Percentiles rank a stretch among this genome's conserved stretches.
Evolutionary conservation across 2,797 vertebrate species (phyloP).

Genomic region (Pachyuromys duprasi): DNA sequence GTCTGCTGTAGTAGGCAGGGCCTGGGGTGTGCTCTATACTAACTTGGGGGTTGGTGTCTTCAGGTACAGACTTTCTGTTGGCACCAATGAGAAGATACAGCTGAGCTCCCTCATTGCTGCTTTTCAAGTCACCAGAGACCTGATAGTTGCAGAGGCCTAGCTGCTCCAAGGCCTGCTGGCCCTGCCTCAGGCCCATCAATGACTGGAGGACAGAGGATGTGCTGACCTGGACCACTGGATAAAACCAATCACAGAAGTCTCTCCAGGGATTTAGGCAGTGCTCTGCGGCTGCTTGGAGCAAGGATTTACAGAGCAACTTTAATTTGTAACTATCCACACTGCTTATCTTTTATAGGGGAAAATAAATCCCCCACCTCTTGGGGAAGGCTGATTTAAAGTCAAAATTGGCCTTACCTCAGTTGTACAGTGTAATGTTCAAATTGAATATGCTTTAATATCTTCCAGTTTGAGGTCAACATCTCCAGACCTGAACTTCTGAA

Average conservation of each 20-base stretch:
- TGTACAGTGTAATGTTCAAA: neutral
- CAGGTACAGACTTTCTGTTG: conserved; percentile 94
- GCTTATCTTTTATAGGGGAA: neutral
- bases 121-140: conserved; percentile 96
- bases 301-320: neutral
- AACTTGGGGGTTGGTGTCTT: neutral
- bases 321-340: neutral
- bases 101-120: conserved; percentile 97
- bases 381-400: neutral
- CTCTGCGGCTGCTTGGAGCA: neutral
- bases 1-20: neutral
- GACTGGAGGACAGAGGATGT: neutral
- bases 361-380: neutral
- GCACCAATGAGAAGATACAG: conserved; percentile 98
- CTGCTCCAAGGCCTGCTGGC: accelerated
- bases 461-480: neutral
- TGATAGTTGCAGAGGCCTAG: conserved; percentile 94
- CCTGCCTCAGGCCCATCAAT: neutral
- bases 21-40: accelerated
- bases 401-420: neutral
- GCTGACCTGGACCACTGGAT: accelerated
- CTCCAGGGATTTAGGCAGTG: neutral
- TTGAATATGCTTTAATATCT: neutral
- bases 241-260: neutral
- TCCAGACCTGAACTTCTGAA: neutral